Conservation (phyloP, 2,888 invertebrate species). For the Polyommatus iphigenia region DNA sequence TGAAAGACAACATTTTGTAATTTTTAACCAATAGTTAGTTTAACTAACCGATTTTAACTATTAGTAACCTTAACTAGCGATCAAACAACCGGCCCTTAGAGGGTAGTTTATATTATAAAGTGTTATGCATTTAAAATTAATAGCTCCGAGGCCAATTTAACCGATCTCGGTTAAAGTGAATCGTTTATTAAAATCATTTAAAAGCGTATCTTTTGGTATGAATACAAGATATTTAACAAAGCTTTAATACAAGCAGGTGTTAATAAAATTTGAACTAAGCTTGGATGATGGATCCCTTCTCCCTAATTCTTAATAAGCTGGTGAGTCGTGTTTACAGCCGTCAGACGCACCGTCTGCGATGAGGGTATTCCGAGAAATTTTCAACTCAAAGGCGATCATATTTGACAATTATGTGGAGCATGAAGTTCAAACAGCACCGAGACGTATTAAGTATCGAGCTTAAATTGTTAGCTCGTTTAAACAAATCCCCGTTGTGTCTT, state of each 20-base stretch:
- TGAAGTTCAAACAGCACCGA: conserved; percentile 4
- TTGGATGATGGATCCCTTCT: neutral
- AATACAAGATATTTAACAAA: too few relatives aligned
- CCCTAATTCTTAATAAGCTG: neutral
- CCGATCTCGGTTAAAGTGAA: neutral
- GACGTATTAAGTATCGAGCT: conserved; percentile 6
- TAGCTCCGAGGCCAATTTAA: neutral
- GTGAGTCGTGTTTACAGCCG: neutral
- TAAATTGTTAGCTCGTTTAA: conserved; percentile 24
- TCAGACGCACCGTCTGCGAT: neutral
- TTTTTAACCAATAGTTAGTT: too few relatives aligned
- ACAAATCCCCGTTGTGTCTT: conserved; percentile 12
- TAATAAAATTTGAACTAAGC: neutral
- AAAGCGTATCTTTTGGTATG: neutral
- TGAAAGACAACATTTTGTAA: too few relatives aligned
- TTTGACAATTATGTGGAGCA: conserved; percentile 7
- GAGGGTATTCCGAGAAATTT: conserved; percentile 14
- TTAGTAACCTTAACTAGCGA: too few relatives aligned
- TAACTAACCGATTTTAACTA: too few relatives aligned
- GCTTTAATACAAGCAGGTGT: too few relatives aligned
- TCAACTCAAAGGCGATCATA: neutral
- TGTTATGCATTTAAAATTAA: neutral
- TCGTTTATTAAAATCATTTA: neutral
- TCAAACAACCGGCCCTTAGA: too few relatives aligned
- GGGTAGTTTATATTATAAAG: neutral